Evolutionary conservation across 2,797 vertebrate species (phyloP).

Genomic region (Pipistrellus nathusii): DNA sequence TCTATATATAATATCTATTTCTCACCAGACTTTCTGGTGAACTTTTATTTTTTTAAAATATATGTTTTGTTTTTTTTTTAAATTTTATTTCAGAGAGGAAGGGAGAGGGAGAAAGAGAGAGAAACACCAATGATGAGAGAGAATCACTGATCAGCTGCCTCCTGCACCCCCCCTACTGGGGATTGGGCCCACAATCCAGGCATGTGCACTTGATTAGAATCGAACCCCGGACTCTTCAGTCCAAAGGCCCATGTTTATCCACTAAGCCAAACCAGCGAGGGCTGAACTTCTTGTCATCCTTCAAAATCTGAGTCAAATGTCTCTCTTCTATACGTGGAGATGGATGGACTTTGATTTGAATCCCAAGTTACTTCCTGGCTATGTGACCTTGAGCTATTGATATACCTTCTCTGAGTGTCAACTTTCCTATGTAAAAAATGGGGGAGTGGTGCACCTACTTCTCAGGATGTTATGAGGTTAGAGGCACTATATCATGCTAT

Average conservation of each 20-base stretch:
- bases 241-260: too few species aligned
- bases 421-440: neutral
- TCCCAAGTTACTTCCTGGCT: neutral
- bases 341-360: neutral
- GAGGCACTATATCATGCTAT: neutral
- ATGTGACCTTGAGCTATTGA: neutral
- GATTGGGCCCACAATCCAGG: too few species aligned
- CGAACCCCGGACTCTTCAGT: too few species aligned
- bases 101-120: too few species aligned
- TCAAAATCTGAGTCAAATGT: slow-evolving; percentile 46
- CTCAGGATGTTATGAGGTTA: neutral
- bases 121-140: too few species aligned
- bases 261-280: too few species aligned
- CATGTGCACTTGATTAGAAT: too few species aligned
- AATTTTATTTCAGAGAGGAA: too few species aligned
- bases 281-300: slow-evolving; percentile 26
- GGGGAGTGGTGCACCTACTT: neutral
- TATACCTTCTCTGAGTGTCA: neutral
- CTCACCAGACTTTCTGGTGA: neutral
- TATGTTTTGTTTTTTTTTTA: too few species aligned
- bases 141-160: too few species aligned
- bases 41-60: neutral
- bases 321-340: neutral
- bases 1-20: slow-evolving; percentile 14
- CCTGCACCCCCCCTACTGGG: too few species aligned